Percentiles rank a stretch among this genome's conserved stretches.
Evolutionary conservation across 2,113 vertebrate genomes (phyloP).

Genomic region (Trematomus loennbergii): DNA sequence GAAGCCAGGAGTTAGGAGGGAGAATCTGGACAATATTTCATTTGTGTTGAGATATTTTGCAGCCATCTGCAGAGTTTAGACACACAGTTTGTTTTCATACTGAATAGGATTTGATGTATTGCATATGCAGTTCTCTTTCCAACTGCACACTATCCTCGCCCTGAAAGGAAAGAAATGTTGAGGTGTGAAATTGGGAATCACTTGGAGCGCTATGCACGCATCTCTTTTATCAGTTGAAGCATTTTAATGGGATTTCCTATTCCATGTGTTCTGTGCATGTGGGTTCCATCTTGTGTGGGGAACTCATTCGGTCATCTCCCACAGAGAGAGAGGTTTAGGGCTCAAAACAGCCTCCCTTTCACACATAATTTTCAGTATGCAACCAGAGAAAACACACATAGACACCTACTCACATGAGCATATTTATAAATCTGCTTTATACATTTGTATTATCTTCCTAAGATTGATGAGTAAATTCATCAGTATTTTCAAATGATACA

Average conservation of each 20-base stretch:
- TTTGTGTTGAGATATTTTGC: neutral
- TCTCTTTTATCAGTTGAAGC: slow-evolving; percentile 70
- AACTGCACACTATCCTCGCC: neutral
- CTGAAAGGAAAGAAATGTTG: slow-evolving; percentile 40
- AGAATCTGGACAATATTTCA: neutral
- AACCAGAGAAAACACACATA: neutral
- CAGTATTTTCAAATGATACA: neutral
- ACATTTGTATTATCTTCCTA: neutral
- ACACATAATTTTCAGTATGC: neutral
- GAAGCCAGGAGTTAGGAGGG: neutral
- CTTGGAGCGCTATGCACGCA: slow-evolving; percentile 60
- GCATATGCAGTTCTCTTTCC: slow-evolving; percentile 17
- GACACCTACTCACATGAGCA: neutral
- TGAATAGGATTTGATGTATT: slow-evolving; percentile 27
- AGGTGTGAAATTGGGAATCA: slow-evolving; percentile 78
- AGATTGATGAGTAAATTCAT: neutral
- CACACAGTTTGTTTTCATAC: slow-evolving; percentile 30
- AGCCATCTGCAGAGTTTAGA: neutral
- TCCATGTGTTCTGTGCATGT: slow-evolving; percentile 46
- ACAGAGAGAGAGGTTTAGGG: slow-evolving; percentile 28
- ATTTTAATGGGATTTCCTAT: slow-evolving; percentile 76
- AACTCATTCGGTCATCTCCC: slow-evolving; percentile 43
- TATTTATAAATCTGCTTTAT: neutral
- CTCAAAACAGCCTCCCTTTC: neutral
- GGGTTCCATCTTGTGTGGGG: slow-evolving; percentile 48